phyloP scores from a whole-genome alignment of 2,113 vertebrate species.

The Hyla sarda region DNA sequence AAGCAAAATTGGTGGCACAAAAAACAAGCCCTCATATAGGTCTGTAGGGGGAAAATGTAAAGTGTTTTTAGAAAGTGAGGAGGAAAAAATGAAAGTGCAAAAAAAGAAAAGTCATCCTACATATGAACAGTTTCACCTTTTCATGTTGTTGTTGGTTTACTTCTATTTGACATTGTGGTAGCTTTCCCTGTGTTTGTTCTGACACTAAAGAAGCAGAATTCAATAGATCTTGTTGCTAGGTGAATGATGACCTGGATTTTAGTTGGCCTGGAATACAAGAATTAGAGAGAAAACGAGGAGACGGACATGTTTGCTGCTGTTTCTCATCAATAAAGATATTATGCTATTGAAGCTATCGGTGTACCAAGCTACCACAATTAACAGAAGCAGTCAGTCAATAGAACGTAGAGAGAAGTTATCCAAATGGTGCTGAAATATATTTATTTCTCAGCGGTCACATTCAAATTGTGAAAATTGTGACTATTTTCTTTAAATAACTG shows the following conservation, averaged over 20 bases:
- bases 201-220: not conserved
- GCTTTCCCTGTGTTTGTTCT: not conserved
- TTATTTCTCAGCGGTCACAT: not conserved
- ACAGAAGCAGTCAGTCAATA: not conserved
- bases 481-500: too few species aligned
- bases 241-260: constrained; percentile 38
- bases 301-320: not conserved
- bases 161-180: not conserved
- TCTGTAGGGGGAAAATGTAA: too few species aligned
- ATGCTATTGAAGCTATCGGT: not conserved
- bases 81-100: too few species aligned
- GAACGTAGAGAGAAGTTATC: not conserved
- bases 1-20: too few species aligned
- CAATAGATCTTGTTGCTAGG: constrained; percentile 3
- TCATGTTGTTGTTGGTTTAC: not conserved
- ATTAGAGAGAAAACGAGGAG: constrained; percentile 6
- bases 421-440: not conserved
- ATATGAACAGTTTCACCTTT: not conserved
- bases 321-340: not conserved
- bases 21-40: too few species aligned
- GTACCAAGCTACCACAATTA: not conserved
- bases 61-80: too few species aligned
- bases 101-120: too few species aligned
- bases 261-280: constrained; percentile 7
- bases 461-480: too few species aligned